phyloP scores from a whole-genome alignment of 2,113 vertebrate genomes.

The Etheostoma cragini region DNA sequence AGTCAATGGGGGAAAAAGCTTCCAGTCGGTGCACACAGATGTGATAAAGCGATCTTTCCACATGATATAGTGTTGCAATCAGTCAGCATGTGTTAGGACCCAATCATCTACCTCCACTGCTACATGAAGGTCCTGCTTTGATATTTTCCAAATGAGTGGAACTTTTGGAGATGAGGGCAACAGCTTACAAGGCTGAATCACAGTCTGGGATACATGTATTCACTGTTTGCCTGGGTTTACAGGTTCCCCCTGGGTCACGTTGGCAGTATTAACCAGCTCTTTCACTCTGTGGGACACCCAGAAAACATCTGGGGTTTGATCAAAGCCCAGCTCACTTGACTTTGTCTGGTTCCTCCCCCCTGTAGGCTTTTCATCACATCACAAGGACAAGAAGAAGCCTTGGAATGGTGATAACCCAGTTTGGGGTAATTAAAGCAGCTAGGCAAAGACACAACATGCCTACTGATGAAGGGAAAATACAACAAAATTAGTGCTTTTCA shows the following conservation, averaged over 20 bases:
- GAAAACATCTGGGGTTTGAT: conserved; percentile 78
- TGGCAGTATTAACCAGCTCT: conserved; percentile 22
- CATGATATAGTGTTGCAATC: conserved; percentile 46
- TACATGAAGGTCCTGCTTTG: conserved; percentile 28
- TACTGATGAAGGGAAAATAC: background rate
- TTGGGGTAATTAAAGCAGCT: conserved; percentile 50
- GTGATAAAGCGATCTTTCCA: conserved; percentile 43
- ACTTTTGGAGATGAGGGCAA: conserved; percentile 36
- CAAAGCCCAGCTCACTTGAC: conserved; percentile 58
- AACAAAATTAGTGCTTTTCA: background rate
- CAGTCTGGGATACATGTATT: conserved; percentile 48
- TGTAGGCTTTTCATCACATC: conserved; percentile 59
- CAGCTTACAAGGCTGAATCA: conserved; percentile 32
- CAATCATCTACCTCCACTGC: background rate
- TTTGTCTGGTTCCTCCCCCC: conserved; percentile 30
- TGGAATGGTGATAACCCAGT: conserved; percentile 22
- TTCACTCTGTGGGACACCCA: conserved; percentile 44
- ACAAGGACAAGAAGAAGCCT: conserved; percentile 52
- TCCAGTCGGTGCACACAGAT: conserved; percentile 33
- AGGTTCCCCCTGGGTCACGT: conserved; percentile 43
- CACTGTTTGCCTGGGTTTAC: conserved; percentile 39
- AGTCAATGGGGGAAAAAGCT: background rate
- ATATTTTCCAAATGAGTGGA: conserved; percentile 54
- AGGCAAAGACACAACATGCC: conserved; percentile 22
- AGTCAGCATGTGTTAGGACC: conserved; percentile 19